These are phyloP conservation scores for Tragelaphus strepsiceros DNA, from an alignment of 2,113 vertebrate genomes.

Conservation along the genomic window DNA sequence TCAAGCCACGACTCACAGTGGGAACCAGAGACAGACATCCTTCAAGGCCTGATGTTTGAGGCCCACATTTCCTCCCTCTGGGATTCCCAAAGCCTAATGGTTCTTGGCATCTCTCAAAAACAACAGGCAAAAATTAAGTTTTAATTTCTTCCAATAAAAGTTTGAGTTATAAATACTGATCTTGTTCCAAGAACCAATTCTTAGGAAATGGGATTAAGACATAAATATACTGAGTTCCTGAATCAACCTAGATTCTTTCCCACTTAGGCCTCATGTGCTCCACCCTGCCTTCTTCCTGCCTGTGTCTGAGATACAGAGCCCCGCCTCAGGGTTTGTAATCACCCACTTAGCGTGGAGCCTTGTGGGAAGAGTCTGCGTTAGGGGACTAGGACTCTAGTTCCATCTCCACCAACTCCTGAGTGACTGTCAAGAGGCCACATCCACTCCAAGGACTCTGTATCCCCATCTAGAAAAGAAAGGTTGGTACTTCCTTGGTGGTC, in stretches of 20 bases:
- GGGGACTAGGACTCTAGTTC: background rate
- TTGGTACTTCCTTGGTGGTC: background rate
- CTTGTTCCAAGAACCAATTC: background rate
- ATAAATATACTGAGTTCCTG: background rate
- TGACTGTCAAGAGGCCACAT: background rate
- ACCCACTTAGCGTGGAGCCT: background rate
- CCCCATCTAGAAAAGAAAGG: background rate
- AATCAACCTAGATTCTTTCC: background rate
- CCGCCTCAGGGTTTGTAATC: background rate
- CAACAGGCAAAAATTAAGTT: background rate
- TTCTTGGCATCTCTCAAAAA: background rate
- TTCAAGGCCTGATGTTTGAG: background rate
- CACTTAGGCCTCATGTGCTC: background rate
- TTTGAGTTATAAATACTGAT: background rate
- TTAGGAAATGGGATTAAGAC: background rate
- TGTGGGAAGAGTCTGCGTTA: background rate
- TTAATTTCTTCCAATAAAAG: background rate
- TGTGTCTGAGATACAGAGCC: background rate
- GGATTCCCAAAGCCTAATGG: background rate
- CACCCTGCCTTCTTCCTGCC: background rate
- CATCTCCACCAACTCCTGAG: background rate
- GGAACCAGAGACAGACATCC: background rate
- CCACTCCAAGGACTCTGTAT: background rate
- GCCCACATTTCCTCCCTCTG: background rate
- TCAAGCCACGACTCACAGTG: fast-evolving